Evolutionary conservation across 2,113 vertebrate genomes (phyloP).

Genomic region (Rattus rattus): DNA sequence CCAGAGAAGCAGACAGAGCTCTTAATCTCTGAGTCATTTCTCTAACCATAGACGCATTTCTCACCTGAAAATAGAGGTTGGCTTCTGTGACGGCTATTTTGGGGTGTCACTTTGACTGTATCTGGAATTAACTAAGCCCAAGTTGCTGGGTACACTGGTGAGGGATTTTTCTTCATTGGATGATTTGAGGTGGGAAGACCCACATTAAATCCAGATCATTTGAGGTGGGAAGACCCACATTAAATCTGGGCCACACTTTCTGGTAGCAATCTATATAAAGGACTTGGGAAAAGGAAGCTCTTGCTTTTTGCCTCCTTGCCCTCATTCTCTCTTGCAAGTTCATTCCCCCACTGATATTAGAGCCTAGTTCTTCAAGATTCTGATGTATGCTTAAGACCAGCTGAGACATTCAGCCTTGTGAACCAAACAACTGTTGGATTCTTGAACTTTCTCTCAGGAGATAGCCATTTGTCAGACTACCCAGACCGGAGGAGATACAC

Average conservation of each 20-base stretch:
- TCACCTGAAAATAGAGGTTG: slow-evolving; percentile 16
- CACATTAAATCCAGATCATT: background rate
- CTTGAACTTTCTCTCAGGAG: background rate
- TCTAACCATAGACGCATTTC: background rate
- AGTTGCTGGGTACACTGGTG: background rate
- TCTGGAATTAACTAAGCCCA: background rate
- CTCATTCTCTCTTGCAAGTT: background rate
- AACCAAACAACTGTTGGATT: background rate
- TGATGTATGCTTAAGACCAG: background rate
- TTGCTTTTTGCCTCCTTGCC: background rate
- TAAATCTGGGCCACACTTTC: background rate
- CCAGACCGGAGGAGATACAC: no score
- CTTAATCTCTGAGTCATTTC: background rate
- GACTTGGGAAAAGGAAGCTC: background rate
- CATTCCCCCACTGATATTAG: background rate
- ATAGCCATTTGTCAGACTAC: background rate
- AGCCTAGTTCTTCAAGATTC: background rate
- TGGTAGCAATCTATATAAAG: background rate
- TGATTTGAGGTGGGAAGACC: background rate
- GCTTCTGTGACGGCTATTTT: background rate
- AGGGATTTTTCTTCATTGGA: background rate
- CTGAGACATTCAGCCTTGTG: background rate
- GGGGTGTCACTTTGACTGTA: background rate
- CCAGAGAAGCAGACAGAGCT: background rate
- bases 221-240: background rate